Percentiles rank a stretch among this genome's conserved stretches.
Evolutionary conservation across 1,140 invertebrate species (phyloP).

Genomic region (Alviniconcha marisindica): DNA sequence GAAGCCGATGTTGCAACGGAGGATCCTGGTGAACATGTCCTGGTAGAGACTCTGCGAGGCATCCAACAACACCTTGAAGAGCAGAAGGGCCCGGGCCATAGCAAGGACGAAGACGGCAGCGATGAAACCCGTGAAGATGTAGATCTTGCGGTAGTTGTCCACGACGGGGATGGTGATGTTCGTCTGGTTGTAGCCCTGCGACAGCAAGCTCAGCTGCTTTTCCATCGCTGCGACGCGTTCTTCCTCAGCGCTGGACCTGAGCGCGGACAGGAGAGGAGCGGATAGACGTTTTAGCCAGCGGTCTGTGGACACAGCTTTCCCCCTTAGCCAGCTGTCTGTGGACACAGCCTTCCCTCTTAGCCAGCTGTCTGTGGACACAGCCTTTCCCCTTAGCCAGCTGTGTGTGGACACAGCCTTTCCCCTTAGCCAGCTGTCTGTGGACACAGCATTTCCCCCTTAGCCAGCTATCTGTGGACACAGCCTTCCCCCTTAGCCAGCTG

Average conservation of each 20-base stretch:
- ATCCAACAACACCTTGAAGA: constrained; percentile 85
- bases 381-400: too few species aligned
- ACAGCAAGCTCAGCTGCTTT: constrained; percentile 26
- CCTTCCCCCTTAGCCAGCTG: too few species aligned
- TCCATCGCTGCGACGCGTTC: constrained; percentile 47
- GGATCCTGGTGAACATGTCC: constrained; percentile 87
- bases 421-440: too few species aligned
- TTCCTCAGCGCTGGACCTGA: constrained; percentile 70
- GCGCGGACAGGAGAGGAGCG: constrained; percentile 19
- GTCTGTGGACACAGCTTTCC: too few species aligned
- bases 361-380: too few species aligned
- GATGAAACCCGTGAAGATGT: constrained; percentile 73
- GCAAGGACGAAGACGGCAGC: constrained; percentile 73
- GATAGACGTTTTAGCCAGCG: too few species aligned
- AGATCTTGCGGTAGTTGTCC: constrained; percentile 63
- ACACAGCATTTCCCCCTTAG: too few species aligned
- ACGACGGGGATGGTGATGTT: constrained; percentile 64
- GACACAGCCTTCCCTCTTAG: too few species aligned
- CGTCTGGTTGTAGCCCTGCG: constrained; percentile 53
- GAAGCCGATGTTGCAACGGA: constrained; percentile 89
- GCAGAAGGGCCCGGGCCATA: constrained; percentile 81
- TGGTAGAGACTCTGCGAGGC: constrained; percentile 90
- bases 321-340: too few species aligned
- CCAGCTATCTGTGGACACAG: too few species aligned
- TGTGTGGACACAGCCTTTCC: too few species aligned